These are phyloP conservation scores for Trichoplax adhaerens DNA, from an alignment of 37 sponge, comb jelly and placozoan genomes.

Conservation along the genomic window DNA sequence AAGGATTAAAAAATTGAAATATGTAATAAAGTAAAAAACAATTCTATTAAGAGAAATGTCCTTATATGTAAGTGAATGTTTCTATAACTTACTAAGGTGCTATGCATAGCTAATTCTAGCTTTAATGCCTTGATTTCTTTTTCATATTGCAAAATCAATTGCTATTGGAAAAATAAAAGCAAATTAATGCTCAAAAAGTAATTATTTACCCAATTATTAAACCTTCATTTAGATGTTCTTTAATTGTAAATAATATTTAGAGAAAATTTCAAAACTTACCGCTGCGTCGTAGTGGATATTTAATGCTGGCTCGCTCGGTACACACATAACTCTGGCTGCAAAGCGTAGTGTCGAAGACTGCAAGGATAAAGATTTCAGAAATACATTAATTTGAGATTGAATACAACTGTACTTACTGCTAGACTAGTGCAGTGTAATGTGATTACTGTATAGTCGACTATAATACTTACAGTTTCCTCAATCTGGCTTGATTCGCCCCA, in stretches of 20 bases:
- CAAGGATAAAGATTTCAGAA: constrained; percentile 5
- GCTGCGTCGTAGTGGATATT: constrained; percentile 60
- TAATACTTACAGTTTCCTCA: constrained; percentile 59
- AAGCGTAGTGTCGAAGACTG: constrained; percentile 84
- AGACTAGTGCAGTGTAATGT: background rate
- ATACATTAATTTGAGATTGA: background rate
- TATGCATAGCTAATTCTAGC: constrained; percentile 85
- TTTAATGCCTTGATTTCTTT: constrained; percentile 63
- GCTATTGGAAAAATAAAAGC: constrained; percentile 12
- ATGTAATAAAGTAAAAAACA: too few species aligned
- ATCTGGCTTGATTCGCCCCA: constrained; percentile 78
- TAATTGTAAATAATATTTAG: constrained; percentile 8
- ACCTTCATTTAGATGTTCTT: background rate
- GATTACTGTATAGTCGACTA: too few species aligned
- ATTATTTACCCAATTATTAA: constrained; percentile 1
- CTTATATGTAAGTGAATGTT: background rate
- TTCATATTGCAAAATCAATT: constrained; percentile 69
- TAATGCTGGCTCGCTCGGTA: constrained; percentile 44
- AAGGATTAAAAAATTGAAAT: background rate
- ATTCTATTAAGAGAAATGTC: background rate
- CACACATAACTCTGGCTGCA: constrained; percentile 76
- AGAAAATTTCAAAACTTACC: constrained; percentile 20
- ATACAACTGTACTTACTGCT: background rate
- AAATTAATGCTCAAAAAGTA: background rate
- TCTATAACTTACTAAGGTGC: constrained; percentile 39